Evolutionary conservation across 2,113 vertebrate genomes (phyloP).

Genomic region (Antechinus flavipes): DNA sequence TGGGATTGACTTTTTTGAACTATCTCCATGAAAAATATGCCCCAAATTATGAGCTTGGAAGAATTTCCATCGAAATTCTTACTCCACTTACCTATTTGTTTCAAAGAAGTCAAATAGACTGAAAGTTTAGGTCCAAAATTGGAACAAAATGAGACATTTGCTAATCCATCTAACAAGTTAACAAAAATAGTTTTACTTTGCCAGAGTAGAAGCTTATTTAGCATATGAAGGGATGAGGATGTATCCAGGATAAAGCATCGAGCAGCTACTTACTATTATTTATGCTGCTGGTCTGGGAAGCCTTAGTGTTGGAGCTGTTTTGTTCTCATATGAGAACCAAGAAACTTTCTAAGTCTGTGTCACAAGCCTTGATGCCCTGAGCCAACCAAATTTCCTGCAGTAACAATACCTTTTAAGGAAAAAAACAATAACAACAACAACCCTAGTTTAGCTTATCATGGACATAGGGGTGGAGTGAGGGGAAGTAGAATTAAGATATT

Average conservation of each 20-base stretch:
- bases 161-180: not conserved
- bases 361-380: not conserved
- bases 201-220: not conserved
- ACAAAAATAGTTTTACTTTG: not conserved
- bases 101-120: not conserved
- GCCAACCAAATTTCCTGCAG: not conserved
- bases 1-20: not conserved
- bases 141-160: not conserved
- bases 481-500: not conserved
- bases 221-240: not conserved
- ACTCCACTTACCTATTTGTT: not conserved
- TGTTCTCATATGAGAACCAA: not conserved
- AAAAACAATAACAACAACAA: not conserved
- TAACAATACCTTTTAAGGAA: not conserved
- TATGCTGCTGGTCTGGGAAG: not conserved
- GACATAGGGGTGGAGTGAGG: not conserved
- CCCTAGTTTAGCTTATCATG: not conserved
- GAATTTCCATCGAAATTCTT: not conserved
- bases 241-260: not conserved
- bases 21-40: not conserved
- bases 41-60: not conserved
- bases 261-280: not conserved
- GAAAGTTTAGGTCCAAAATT: not conserved
- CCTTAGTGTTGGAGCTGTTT: not conserved
- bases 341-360: not conserved